Conservation (phyloP, 2,113 vertebrate species). For the Salvelinus alpinus region DNA sequence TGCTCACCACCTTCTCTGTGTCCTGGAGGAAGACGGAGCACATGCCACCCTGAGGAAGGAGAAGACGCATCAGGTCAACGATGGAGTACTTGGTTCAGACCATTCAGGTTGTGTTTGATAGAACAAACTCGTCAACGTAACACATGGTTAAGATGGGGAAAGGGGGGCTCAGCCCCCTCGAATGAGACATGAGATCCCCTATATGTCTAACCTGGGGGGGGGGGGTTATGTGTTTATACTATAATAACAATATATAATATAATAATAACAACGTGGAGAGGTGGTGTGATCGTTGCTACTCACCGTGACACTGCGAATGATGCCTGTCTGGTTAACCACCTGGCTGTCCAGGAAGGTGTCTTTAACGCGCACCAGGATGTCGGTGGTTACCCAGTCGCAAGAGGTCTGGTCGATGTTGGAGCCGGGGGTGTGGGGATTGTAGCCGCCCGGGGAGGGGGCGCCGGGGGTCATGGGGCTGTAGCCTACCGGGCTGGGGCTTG, state of each 20-base stretch:
- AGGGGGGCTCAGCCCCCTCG: too few relatives aligned
- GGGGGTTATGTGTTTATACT: too few relatives aligned
- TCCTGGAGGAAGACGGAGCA: slow-evolving; percentile 91
- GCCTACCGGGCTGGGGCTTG: slow-evolving; percentile 90
- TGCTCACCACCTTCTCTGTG: slow-evolving; percentile 91
- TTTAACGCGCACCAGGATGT: slow-evolving; percentile 89
- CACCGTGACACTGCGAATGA: slow-evolving; percentile 90
- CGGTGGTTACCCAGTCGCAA: slow-evolving; percentile 93
- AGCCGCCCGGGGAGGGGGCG: slow-evolving; percentile 90
- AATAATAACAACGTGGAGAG: too few relatives aligned
- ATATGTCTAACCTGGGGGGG: too few relatives aligned
- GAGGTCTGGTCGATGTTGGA: slow-evolving; percentile 91
- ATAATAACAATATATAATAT: too few relatives aligned
- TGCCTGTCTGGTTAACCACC: slow-evolving; percentile 84
- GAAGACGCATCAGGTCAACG: not conserved
- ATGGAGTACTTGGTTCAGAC: too few relatives aligned
- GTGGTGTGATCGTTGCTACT: slow-evolving; percentile 21
- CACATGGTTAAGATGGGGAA: too few relatives aligned
- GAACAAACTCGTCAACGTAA: too few relatives aligned
- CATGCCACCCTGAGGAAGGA: slow-evolving; percentile 80
- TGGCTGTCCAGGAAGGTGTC: slow-evolving; percentile 88
- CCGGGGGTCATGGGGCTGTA: slow-evolving; percentile 96
- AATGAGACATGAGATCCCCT: too few relatives aligned
- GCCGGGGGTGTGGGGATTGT: slow-evolving; percentile 92
- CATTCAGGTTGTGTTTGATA: not conserved